These are phyloP conservation scores for Melieria crassipennis DNA, from an alignment of 2,888 invertebrate genomes.

Conservation along the genomic window DNA sequence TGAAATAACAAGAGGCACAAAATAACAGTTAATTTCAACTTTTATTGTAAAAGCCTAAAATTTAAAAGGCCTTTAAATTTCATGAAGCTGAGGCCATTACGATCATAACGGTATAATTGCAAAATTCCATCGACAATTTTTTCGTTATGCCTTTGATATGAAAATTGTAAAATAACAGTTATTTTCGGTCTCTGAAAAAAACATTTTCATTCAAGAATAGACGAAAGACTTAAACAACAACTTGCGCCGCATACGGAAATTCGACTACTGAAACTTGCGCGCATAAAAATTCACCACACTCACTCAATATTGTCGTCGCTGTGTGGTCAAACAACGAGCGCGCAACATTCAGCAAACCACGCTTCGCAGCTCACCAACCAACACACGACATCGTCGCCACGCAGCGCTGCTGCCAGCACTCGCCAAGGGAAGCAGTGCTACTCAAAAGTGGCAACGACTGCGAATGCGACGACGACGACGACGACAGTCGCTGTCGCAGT, in stretches of 20 bases:
- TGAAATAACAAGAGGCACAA: too few relatives aligned
- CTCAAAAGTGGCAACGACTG: not conserved
- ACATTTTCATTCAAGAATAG: not conserved
- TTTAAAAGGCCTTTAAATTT: too few relatives aligned
- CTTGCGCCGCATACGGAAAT: not conserved
- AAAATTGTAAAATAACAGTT: too few relatives aligned
- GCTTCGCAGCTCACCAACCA: not conserved
- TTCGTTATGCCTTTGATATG: too few relatives aligned
- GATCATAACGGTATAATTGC: too few relatives aligned
- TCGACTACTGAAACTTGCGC: too few relatives aligned
- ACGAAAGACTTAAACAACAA: not conserved
- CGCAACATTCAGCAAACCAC: not conserved
- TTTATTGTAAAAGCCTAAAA: too few relatives aligned
- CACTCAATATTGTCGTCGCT: not conserved
- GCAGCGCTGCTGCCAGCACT: constrained; percentile 4
- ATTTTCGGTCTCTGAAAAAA: too few relatives aligned
- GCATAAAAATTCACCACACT: constrained; percentile 24
- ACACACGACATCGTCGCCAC: not conserved
- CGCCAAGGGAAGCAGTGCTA: not conserved
- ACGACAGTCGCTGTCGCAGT: constrained; percentile 5
- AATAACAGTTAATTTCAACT: too few relatives aligned
- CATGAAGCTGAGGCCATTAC: too few relatives aligned
- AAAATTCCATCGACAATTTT: too few relatives aligned
- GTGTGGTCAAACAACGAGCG: not conserved
- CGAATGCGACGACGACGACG: constrained; percentile 12